Conservation (phyloP, 2,113 vertebrate species). For the Phoenicopterus ruber region DNA sequence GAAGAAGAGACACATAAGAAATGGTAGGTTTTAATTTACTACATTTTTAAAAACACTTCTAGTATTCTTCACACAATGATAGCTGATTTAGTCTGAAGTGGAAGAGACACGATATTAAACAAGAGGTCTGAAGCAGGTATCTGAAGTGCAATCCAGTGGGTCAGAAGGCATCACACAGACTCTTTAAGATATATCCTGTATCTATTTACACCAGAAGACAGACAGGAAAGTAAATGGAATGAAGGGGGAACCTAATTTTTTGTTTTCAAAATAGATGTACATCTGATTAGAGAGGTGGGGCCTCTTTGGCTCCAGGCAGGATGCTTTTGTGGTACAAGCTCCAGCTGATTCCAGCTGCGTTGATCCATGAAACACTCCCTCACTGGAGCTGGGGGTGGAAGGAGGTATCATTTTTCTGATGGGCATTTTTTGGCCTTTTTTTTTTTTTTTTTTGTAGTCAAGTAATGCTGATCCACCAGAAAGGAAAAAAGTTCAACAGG, state of each 20-base stretch:
- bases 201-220: background rate
- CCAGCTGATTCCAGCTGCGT: background rate
- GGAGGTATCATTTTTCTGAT: background rate
- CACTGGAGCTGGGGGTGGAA: background rate
- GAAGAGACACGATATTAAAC: background rate
- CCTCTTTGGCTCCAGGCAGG: background rate
- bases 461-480: background rate
- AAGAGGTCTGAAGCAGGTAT: background rate
- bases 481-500: background rate
- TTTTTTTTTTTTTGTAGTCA: background rate
- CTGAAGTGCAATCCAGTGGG: background rate
- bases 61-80: background rate
- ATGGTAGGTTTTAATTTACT: conserved; percentile 1
- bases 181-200: background rate
- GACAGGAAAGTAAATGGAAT: background rate
- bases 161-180: background rate
- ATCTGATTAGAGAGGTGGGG: background rate
- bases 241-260: background rate
- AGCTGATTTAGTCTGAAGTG: background rate
- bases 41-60: conserved; percentile 5
- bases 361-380: background rate
- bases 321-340: background rate
- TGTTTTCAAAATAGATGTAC: background rate
- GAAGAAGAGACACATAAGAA: background rate
- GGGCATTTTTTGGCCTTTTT: background rate